These are phyloP conservation scores for Sebastes jordani DNA, from an alignment of 2,797 vertebrate species.

Conservation along the genomic window DNA sequence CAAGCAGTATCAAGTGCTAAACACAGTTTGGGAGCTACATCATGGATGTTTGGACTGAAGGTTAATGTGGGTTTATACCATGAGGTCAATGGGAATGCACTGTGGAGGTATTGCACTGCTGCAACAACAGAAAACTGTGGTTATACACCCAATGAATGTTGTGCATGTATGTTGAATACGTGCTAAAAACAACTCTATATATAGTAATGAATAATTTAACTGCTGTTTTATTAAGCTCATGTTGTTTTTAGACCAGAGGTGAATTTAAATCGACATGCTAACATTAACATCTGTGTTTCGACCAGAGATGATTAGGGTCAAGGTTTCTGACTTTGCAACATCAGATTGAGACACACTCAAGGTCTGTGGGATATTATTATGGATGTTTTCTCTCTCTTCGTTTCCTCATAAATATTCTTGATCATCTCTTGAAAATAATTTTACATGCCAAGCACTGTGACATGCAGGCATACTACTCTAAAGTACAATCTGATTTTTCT, in stretches of 20 bases:
- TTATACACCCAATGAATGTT: background rate
- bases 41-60: background rate
- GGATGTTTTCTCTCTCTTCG: constrained; percentile 4
- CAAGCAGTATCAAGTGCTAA: background rate
- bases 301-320: constrained; percentile 42
- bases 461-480: background rate
- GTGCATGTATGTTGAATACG: background rate
- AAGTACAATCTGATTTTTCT: background rate
- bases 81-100: background rate
- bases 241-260: constrained; percentile 1
- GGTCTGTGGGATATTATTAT: constrained; percentile 34
- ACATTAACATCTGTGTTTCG: constrained; percentile 41
- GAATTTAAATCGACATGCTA: constrained; percentile 28
- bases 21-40: background rate
- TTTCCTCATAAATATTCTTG: constrained; percentile 59
- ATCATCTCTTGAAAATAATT: background rate
- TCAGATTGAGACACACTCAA: constrained; percentile 26
- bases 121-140: background rate
- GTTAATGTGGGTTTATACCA: background rate
- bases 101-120: background rate
- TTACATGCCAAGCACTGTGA: constrained; percentile 8
- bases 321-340: constrained; percentile 42
- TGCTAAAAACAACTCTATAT: background rate
- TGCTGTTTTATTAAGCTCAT: background rate
- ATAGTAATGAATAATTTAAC: background rate